A percentile compares a stretch with the other conserved stretches of the same genome.
Conservation (phyloP, 2,113 vertebrate species). For the Cariama cristata region DNA sequence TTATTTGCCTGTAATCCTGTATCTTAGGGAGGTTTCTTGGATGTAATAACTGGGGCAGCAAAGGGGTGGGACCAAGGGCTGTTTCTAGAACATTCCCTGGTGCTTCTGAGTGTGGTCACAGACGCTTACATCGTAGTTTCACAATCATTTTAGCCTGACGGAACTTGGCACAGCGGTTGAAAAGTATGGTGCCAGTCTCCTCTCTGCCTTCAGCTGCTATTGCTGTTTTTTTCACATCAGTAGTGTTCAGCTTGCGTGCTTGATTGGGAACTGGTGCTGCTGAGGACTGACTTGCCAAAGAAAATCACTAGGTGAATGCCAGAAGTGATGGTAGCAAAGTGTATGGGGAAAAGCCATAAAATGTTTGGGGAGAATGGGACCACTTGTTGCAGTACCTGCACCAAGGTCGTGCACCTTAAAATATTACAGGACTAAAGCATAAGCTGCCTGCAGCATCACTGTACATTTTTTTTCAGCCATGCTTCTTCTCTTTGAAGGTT, state of each 20-base stretch:
- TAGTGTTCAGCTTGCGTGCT: rapidly evolving
- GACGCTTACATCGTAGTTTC: not conserved
- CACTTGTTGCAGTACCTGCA: not conserved
- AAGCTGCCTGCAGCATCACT: not conserved
- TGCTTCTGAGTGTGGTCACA: not conserved
- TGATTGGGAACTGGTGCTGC: not conserved
- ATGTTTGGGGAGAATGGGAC: not conserved
- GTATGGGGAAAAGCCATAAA: not conserved
- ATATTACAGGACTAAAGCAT: not conserved
- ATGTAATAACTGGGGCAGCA: not conserved
- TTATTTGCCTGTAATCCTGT: not conserved
- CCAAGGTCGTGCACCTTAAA: not conserved
- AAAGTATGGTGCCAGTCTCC: not conserved
- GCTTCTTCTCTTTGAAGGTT: not conserved
- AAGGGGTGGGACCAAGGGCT: not conserved
- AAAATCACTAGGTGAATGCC: not conserved
- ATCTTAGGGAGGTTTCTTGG: not conserved
- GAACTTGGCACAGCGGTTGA: not conserved
- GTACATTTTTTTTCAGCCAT: not conserved
- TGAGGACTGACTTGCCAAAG: not conserved
- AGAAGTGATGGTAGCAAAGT: not conserved
- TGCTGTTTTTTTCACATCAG: not conserved
- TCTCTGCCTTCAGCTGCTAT: not conserved
- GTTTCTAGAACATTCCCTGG: not conserved
- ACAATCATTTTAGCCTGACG: not conserved